Evolutionary conservation across 2,888 invertebrate species (phyloP).

Genomic region (Emmelina monodactyla): DNA sequence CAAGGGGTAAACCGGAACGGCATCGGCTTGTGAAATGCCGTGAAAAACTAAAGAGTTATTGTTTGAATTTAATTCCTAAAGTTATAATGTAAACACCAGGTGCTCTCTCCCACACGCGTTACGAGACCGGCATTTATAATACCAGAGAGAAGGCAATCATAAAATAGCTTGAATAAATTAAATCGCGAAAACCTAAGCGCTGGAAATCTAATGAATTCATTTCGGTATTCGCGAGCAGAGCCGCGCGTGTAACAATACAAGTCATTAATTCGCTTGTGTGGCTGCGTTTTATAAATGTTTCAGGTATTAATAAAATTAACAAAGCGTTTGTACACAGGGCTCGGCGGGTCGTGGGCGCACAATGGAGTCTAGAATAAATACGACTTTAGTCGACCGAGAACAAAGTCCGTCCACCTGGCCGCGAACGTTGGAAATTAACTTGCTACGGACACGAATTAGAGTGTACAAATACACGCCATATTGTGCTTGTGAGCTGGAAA

Average conservation of each 20-base stretch:
- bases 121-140: constrained; percentile 21
- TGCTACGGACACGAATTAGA: constrained; percentile 41
- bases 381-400: constrained; percentile 58
- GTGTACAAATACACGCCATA: too few species aligned
- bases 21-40: constrained; percentile 3
- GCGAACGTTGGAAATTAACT: constrained; percentile 44
- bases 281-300: constrained; percentile 63
- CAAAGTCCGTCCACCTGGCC: constrained; percentile 57
- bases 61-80: constrained; percentile 28
- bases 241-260: constrained; percentile 59
- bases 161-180: constrained; percentile 44
- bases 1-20: neutral
- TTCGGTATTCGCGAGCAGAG: neutral
- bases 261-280: constrained; percentile 59
- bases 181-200: too few species aligned
- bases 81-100: constrained; percentile 33
- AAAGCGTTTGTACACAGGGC: constrained; percentile 52
- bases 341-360: constrained; percentile 49
- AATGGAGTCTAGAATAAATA: constrained; percentile 65
- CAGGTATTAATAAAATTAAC: constrained; percentile 66
- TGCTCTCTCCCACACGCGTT: constrained; percentile 28
- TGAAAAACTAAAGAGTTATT: constrained; percentile 22
- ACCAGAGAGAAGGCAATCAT: constrained; percentile 29
- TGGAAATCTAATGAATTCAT: neutral
- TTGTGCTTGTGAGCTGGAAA: too few species aligned